phyloP scores from a whole-genome alignment of 2,888 invertebrate species.

The Mesochorus sp. region DNA sequence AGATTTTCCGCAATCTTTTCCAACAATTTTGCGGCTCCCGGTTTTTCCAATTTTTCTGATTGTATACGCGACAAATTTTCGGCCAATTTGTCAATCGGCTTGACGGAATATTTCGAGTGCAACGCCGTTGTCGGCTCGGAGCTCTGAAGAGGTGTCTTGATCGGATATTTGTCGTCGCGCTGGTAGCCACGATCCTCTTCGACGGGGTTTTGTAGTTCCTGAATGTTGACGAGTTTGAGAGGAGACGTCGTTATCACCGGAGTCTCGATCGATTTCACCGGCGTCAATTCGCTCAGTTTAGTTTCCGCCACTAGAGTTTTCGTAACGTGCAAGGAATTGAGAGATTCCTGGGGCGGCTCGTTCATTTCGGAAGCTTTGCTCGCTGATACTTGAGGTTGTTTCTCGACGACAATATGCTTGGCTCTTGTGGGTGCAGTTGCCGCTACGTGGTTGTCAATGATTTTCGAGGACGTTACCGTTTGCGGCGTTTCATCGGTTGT shows the following conservation, averaged over 20 bases:
- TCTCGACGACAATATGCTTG: conserved; percentile 25
- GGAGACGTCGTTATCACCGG: conserved; percentile 79
- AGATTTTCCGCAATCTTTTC: conserved; percentile 81
- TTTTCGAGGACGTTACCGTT: conserved; percentile 31
- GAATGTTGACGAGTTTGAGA: conserved; percentile 73
- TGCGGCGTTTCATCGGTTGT: conserved; percentile 48
- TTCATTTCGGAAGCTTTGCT: conserved; percentile 53
- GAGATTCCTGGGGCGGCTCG: not conserved
- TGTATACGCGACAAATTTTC: conserved; percentile 78
- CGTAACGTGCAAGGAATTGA: not conserved
- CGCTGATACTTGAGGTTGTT: conserved; percentile 10
- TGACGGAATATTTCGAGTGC: conserved; percentile 74
- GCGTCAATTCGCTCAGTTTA: conserved; percentile 37
- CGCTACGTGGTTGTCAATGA: conserved; percentile 31
- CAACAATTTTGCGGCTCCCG: conserved; percentile 71
- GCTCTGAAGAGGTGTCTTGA: conserved; percentile 29
- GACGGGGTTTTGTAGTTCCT: conserved; percentile 69
- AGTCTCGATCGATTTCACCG: conserved; percentile 76
- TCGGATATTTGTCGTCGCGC: conserved; percentile 43
- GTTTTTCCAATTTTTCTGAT: conserved; percentile 73
- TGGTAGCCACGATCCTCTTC: conserved; percentile 65
- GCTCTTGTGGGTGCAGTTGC: too few relatives aligned
- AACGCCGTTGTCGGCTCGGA: conserved; percentile 17
- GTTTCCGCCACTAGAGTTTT: conserved; percentile 39
- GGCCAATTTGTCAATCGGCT: conserved; percentile 78